phyloP scores from a whole-genome alignment of 2,888 invertebrate genomes.

The Penaeus monodon region DNA sequence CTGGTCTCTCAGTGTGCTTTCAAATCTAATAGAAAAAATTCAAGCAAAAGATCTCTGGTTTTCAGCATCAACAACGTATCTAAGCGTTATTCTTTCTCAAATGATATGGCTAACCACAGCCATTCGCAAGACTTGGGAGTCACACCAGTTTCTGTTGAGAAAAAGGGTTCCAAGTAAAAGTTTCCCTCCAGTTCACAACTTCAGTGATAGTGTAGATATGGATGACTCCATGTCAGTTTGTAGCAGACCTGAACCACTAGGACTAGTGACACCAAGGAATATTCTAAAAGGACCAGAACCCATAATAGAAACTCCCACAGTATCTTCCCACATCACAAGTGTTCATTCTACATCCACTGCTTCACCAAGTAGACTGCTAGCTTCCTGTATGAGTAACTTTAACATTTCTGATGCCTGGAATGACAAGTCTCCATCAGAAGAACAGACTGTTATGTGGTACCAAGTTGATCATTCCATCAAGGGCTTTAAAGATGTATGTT shows the following conservation, averaged over 20 bases:
- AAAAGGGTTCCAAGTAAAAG: no score
- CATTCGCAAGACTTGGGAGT: background rate
- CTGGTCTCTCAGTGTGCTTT: background rate
- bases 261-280: constrained; percentile 25
- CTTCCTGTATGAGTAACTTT: constrained; percentile 26
- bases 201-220: background rate
- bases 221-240: background rate
- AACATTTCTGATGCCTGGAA: constrained; percentile 14
- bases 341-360: background rate
- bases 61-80: background rate
- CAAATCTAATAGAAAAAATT: constrained; percentile 5
- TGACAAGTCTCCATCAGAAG: background rate
- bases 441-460: constrained; percentile 11
- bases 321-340: background rate
- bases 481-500: constrained; percentile 38
- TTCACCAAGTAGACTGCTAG: constrained; percentile 22
- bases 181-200: no score
- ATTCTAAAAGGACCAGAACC: background rate
- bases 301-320: constrained; percentile 26
- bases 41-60: constrained; percentile 17
- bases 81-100: constrained; percentile 8
- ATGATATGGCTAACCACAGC: background rate
- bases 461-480: constrained; percentile 28
- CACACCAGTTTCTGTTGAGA: no score
- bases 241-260: background rate